Evolutionary conservation across 2,113 vertebrate species (phyloP).

Genomic region (Meriones unguiculatus): DNA sequence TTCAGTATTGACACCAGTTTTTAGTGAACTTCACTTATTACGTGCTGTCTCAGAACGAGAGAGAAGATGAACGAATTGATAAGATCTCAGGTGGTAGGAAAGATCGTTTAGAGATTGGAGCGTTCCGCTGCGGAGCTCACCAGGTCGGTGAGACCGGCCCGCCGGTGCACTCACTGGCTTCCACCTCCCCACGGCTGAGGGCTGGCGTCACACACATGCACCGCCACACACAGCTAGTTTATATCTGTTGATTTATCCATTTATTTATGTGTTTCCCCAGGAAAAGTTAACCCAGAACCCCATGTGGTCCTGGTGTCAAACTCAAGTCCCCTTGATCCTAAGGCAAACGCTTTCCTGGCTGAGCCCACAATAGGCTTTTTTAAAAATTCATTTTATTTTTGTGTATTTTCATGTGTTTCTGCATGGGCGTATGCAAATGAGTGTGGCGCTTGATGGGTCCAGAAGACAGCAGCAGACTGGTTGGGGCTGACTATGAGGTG

Average conservation of each 20-base stretch:
- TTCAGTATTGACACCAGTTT: not conserved
- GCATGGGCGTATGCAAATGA: not conserved
- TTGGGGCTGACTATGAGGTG: not conserved
- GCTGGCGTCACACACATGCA: not conserved
- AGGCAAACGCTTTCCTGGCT: not conserved
- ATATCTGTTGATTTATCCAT: not conserved
- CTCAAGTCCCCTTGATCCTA: not conserved
- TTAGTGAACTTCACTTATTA: not conserved
- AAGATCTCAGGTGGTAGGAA: not conserved
- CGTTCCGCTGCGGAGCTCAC: not conserved
- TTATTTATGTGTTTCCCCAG: not conserved
- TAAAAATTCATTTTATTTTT: not conserved
- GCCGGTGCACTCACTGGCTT: too few species aligned
- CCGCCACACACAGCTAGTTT: not conserved
- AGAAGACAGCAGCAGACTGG: not conserved
- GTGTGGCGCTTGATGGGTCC: not conserved
- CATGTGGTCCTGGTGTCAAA: not conserved
- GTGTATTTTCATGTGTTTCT: not conserved
- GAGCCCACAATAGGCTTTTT: not conserved
- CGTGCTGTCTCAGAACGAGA: not conserved
- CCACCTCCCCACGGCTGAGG: not conserved
- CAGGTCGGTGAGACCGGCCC: not conserved
- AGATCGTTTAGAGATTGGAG: not conserved
- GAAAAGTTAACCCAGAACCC: not conserved
- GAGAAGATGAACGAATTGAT: not conserved